These are phyloP conservation scores for Pocillopora damicornis DNA, from an alignment of 64 coral and sea anemone species.

Conservation along the genomic window DNA sequence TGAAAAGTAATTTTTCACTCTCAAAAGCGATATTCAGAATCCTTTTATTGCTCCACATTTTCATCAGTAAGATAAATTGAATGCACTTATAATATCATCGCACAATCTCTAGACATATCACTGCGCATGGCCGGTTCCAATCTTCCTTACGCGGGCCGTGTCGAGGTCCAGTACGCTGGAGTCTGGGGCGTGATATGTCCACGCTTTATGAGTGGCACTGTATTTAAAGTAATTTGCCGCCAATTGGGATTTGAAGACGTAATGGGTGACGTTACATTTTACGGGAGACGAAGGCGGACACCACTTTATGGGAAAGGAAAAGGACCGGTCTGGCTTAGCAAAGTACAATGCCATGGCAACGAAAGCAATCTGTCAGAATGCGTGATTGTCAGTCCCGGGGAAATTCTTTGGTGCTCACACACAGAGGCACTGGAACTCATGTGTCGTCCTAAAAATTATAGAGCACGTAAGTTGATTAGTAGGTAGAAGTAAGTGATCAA, in stretches of 20 bases:
- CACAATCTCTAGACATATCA: background rate
- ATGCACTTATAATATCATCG: no score
- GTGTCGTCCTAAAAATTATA: slow-evolving; percentile 27
- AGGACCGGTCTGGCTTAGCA: slow-evolving; percentile 22
- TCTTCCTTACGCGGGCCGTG: slow-evolving; percentile 23
- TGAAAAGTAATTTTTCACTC: no score
- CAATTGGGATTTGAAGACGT: slow-evolving; percentile 3
- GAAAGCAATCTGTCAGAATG: slow-evolving; percentile 10
- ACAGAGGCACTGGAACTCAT: background rate
- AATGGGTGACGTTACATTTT: slow-evolving; percentile 15
- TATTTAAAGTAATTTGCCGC: slow-evolving; percentile 27
- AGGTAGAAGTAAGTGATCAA: background rate
- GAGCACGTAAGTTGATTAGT: background rate
- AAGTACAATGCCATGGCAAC: slow-evolving; percentile 24
- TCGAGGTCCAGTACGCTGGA: slow-evolving; percentile 34
- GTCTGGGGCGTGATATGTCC: slow-evolving; percentile 35
- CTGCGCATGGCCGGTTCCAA: slow-evolving; percentile 19
- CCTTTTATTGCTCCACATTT: no score
- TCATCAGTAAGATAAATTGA: no score
- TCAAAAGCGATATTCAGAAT: no score
- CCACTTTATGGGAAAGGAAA: background rate
- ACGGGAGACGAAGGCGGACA: background rate
- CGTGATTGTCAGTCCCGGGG: slow-evolving; percentile 5
- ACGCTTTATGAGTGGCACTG: background rate
- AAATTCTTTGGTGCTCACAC: background rate